These are phyloP conservation scores for Rhogogaster chlorosoma DNA, from an alignment of 2,888 invertebrate genomes.

Conservation along the genomic window DNA sequence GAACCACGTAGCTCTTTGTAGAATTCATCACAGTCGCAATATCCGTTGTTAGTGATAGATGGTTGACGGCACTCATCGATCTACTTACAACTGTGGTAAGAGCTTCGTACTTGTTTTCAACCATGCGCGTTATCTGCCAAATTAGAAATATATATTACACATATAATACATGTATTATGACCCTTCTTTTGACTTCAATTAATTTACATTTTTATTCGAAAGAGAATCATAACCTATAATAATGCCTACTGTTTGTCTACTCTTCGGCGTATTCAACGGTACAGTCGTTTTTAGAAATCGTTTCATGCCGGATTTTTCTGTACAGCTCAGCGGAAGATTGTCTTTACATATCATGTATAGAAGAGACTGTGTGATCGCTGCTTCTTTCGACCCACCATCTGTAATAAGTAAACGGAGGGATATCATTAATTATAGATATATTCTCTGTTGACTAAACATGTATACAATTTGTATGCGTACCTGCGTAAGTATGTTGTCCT, in stretches of 20 bases:
- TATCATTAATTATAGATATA: neutral
- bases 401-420: neutral
- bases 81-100: slow-evolving; percentile 25
- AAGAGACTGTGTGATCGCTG: no score
- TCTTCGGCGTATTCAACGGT: neutral
- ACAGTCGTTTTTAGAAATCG: neutral
- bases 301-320: neutral
- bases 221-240: neutral
- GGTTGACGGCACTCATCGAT: neutral
- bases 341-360: slow-evolving; percentile 6
- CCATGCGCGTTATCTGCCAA: slow-evolving; percentile 21
- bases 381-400: no score
- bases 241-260: neutral
- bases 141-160: slow-evolving; percentile 54
- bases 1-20: slow-evolving; percentile 21
- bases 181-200: neutral
- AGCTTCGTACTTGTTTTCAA: neutral
- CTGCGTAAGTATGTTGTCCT: slow-evolving; percentile 2
- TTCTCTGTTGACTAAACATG: neutral
- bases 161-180: slow-evolving; percentile 67
- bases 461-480: slow-evolving; percentile 4
- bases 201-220: neutral
- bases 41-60: slow-evolving; percentile 20
- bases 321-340: neutral
- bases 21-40: slow-evolving; percentile 34